Evolutionary conservation across 2,888 invertebrate genomes (phyloP), one percentile per base, ranked within the genome.

Genomic region (Aspidiotus rigidus): DNA sequence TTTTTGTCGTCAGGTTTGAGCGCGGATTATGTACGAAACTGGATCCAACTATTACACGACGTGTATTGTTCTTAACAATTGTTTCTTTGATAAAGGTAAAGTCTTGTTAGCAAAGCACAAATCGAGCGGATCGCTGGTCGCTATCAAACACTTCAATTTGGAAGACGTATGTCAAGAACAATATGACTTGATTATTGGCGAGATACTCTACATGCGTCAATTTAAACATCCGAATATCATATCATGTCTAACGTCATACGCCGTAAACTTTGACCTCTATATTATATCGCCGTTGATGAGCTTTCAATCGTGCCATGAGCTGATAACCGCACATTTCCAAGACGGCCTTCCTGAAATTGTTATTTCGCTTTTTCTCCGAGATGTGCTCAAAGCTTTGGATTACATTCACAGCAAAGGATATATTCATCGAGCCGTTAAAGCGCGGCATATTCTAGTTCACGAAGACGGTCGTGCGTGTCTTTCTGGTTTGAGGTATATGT

Each of bases 331-430:
- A 8, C 87, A 89, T 79, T 94, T 90, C 77, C 82, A 78, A 69
- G 81, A 83, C 74, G 93, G 94, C 5, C 80, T 95, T 69, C 87
- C 91, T 0, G 94, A 95, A 78, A 79, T 86, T 62, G 87, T 90
- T 8, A 87, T 92, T 74, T 86, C 89, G 10, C 82, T 88, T 67
- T 87, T 95, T 74, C 78, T 93, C 67, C 82, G 84, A 74, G 93
- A 93, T 79, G 83, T 90, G 7, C 79, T 94, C 55, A 81, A 83
- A 63, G 95, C 89, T 0, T 79, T 95, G 59, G 85, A 88, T 74
- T 95, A 95, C 78, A 82, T 95, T 71, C 94, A 95, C 77, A 83
- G 84, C 72, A 87, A 87, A 76, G 87, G 90, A 69, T 88, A 86
- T 77, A 88, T 95, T 74, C 94, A 94, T 78, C 87, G 93, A 75